Base-by-base conservation (phyloP, 2,113 vertebrate genomes). In the Silurus meridionalis region DNA sequence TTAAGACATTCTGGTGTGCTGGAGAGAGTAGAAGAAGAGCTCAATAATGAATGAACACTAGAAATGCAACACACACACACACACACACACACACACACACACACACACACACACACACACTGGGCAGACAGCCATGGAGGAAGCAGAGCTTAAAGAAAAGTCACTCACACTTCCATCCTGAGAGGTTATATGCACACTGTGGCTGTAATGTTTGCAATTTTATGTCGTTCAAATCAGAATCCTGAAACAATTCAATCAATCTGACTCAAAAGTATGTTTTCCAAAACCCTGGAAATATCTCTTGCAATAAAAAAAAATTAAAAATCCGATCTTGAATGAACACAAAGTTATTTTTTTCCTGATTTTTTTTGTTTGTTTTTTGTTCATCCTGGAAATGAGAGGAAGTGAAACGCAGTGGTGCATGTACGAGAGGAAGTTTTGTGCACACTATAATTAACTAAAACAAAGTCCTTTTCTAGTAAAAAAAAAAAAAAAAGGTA, bases 41-140 rank as follows among this genome's bases (percentile, higher is more conserved):
- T 87, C 61, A 80, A 89, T 89, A 89, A 91, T 89, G 83, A 87
- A 89, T 88, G 80, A 89, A 82, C 11, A 71, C 83, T 77, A 66
- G 83, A 67, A 48, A 37, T 69, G 15, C 66, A 21, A 37, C 85
- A 66, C 85, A 81, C 50, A 74, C 48, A 83, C 50, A 83, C 67
- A 64, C 79, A 81, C 77, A 79, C 23, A 80, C 78, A 80, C 78
- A 80, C 78, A 80, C 15, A 58, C 57, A 23, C 79, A 86, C 57
- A 80, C 50, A 75, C 37, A 82, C 66, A 80, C 15, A 58, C 57
- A 50, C 79, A 86, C 78, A 79, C 58, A 80, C 50, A 80, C n/a
- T 28, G 50, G 67, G 23, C 81, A 82, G 78, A 84, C 25, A 78
- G 83, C 64, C 79, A 82, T 46, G 55, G 8, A 53, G 72, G 60